Percentiles rank a stretch among this genome's conserved stretches.
Evolutionary conservation across 1,140 invertebrate genomes (phyloP).

Genomic region (Microvelia longipes): DNA sequence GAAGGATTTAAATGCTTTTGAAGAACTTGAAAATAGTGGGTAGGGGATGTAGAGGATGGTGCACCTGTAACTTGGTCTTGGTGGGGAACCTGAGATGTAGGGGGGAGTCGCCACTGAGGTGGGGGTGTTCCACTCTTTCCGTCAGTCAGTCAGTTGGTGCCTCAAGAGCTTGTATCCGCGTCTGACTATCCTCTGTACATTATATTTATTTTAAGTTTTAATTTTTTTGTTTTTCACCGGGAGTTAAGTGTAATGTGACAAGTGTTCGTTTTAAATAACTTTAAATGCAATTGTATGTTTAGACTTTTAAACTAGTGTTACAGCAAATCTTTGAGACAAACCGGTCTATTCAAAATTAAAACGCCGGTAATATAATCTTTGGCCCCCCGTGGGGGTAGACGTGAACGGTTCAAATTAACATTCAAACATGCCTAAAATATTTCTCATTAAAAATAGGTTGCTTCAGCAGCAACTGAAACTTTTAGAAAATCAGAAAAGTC

Average conservation of each 20-base stretch:
- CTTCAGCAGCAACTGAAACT: slow-evolving; percentile 71
- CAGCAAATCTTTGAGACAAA: no score
- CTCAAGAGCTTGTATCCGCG: background rate
- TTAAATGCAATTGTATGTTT: no score
- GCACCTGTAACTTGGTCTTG: background rate
- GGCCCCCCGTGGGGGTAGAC: background rate
- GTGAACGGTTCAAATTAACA: background rate
- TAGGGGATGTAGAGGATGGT: background rate
- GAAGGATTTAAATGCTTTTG: background rate
- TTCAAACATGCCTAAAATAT: slow-evolving; percentile 67
- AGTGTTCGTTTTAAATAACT: no score
- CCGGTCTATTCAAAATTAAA: no score
- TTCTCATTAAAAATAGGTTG: slow-evolving; percentile 70
- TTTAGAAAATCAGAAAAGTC: slow-evolving; percentile 52
- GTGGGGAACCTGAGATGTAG: background rate
- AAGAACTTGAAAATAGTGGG: background rate
- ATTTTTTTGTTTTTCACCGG: background rate
- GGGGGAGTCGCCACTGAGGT: background rate
- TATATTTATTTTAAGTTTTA: background rate
- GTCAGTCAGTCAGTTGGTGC: slow-evolving; percentile 1
- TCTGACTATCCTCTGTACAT: background rate
- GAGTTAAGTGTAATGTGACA: background rate
- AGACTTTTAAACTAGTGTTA: no score
- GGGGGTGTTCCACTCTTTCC: background rate
- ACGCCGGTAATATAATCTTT: no score